Evolutionary conservation across 2,888 invertebrate species (phyloP).

Genomic region (Andrena trimmerana): DNA sequence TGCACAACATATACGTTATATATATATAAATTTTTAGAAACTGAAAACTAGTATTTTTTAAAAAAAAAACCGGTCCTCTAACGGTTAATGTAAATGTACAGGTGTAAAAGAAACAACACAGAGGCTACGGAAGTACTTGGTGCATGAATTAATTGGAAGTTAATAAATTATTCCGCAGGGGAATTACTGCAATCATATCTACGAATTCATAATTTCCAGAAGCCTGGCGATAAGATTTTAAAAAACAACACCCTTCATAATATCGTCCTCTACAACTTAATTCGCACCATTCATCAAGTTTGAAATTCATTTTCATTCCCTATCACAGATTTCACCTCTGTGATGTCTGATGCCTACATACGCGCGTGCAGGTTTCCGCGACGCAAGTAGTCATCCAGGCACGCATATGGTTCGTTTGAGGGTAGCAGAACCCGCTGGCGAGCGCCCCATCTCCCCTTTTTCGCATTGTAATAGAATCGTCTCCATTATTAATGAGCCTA

Average conservation of each 20-base stretch:
- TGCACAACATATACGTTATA: too few relatives aligned
- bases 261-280: not conserved
- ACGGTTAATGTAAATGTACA: not conserved
- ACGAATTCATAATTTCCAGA: too few relatives aligned
- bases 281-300: not conserved
- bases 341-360: not conserved
- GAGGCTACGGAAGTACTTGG: too few relatives aligned
- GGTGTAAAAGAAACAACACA: not conserved
- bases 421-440: slow-evolving; percentile 44
- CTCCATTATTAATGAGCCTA: slow-evolving; percentile 78
- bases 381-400: slow-evolving; percentile 31
- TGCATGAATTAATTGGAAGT: not conserved
- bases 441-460: slow-evolving; percentile 36
- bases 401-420: slow-evolving; percentile 36
- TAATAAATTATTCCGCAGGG: not conserved
- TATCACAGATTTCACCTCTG: not conserved
- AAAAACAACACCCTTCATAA: not conserved
- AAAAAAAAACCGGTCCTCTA: too few relatives aligned
- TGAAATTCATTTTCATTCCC: not conserved
- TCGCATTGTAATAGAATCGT: slow-evolving; percentile 78
- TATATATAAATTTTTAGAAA: too few relatives aligned
- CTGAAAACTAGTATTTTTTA: too few relatives aligned
- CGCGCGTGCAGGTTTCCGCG: slow-evolving; percentile 19
- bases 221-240: too few relatives aligned
- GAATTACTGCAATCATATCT: too few relatives aligned